A percentile compares a stretch with the other conserved stretches of the same genome.
Evolutionary conservation across 2,888 invertebrate genomes (phyloP).

Genomic region (Agrochola lychnidis): DNA sequence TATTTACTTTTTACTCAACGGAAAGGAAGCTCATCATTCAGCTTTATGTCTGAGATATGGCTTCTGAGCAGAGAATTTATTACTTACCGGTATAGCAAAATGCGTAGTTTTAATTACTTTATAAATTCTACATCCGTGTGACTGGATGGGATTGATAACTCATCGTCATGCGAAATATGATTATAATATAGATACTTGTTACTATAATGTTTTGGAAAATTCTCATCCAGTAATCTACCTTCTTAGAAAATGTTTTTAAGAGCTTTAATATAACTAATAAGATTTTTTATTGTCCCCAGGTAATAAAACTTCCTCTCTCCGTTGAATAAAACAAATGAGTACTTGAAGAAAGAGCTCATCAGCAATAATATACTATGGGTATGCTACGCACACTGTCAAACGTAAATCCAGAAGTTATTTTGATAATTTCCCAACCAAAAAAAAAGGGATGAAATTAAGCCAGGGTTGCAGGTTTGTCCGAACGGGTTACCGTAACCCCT

Average conservation of each 20-base stretch:
- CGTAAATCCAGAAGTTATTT: too few species aligned
- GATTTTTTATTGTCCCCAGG: slow-evolving; percentile 45
- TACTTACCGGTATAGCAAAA: neutral
- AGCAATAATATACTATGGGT: neutral
- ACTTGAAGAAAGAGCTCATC: neutral
- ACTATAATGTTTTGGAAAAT: neutral
- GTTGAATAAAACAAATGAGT: neutral
- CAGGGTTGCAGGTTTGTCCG: too few species aligned
- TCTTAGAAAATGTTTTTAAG: too few species aligned
- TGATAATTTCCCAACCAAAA: too few species aligned
- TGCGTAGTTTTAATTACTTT: slow-evolving; percentile 40
- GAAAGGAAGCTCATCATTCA: slow-evolving; percentile 39
- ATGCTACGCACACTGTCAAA: neutral
- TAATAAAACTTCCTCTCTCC: slow-evolving; percentile 17
- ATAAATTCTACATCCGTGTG: too few species aligned
- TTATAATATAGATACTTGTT: neutral
- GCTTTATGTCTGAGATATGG: slow-evolving; percentile 27
- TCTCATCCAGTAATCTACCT: neutral
- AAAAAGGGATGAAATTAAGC: too few species aligned
- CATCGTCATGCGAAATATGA: neutral
- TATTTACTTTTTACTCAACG: slow-evolving; percentile 24
- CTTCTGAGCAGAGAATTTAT: slow-evolving; percentile 31
- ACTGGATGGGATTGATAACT: neutral
- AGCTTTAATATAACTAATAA: slow-evolving; percentile 3
- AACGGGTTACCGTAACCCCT: too few species aligned